Percentiles rank a stretch among this genome's conserved stretches.
These are phyloP conservation scores for Emydura subglobosa DNA, from an alignment of 2,113 vertebrate genomes.

Conservation along the genomic window DNA sequence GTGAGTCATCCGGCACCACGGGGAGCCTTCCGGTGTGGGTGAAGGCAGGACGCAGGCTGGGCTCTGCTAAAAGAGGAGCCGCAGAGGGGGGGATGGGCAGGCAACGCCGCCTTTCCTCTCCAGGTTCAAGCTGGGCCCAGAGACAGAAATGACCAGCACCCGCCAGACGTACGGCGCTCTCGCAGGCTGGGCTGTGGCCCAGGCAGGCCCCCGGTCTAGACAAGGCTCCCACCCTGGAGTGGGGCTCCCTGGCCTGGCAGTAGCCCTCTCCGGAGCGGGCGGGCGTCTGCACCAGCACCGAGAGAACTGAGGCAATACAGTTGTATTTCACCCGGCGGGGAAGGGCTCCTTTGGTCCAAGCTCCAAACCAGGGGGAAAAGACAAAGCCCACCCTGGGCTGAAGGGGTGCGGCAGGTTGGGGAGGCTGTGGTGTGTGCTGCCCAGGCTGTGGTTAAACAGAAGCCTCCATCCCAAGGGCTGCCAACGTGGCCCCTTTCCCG, in stretches of 20 bases:
- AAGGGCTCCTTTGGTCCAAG: background rate
- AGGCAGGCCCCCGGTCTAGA: background rate
- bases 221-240: background rate
- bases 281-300: too few species aligned
- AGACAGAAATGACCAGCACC: background rate
- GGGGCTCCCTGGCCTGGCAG: background rate
- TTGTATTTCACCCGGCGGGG: background rate
- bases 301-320: too few species aligned
- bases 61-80: background rate
- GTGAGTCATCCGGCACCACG: background rate
- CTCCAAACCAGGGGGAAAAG: background rate
- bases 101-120: background rate
- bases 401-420: background rate
- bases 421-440: background rate
- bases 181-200: background rate
- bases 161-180: too few species aligned
- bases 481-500: background rate
- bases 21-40: background rate
- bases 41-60: background rate
- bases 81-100: fast-evolving
- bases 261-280: too few species aligned
- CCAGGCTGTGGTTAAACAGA: background rate
- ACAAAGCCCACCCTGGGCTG: background rate
- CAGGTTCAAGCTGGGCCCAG: fast-evolving
- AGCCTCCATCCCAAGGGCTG: background rate